Evolutionary conservation across 1,140 invertebrate species (phyloP).

Genomic region (Heterodera schachtii): DNA sequence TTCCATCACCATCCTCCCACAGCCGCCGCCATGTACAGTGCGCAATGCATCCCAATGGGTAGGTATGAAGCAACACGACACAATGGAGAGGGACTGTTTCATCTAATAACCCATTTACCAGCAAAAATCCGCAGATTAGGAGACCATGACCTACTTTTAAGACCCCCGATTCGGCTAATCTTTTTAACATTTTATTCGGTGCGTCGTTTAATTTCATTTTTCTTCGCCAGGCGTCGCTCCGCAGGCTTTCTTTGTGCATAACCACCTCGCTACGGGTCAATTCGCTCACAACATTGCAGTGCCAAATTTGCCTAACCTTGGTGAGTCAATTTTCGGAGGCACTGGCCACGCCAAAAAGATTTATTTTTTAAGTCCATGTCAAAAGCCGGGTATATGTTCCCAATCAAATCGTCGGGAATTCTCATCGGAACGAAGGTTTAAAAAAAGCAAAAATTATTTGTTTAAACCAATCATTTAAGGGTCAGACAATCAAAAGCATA

Average conservation of each 20-base stretch:
- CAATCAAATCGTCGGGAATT: conserved; percentile 35
- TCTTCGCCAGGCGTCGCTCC: background rate
- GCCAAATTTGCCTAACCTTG: conserved; percentile 10
- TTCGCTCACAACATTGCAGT: conserved; percentile 4
- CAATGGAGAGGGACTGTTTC: no score
- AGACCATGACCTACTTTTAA: no score
- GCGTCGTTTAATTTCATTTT: background rate
- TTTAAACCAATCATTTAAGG: background rate
- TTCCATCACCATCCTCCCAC: background rate
- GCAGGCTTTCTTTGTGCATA: conserved; percentile 24
- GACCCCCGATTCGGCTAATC: background rate
- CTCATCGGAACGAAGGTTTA: conserved; percentile 35
- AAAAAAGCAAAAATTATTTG: background rate
- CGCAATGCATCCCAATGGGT: conserved; percentile 1
- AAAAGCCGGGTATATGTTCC: conserved; percentile 39
- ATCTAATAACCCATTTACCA: no score
- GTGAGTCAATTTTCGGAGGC: background rate
- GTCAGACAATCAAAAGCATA: conserved; percentile 29
- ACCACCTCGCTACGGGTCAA: conserved; percentile 20
- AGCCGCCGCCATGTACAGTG: background rate
- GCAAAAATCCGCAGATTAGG: no score
- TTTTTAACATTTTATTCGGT: background rate
- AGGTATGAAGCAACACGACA: background rate
- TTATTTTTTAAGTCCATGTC: background rate
- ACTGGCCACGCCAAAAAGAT: background rate